Conservation (phyloP, 2,888 invertebrate species). For the Pandemis cinnamomeana region DNA sequence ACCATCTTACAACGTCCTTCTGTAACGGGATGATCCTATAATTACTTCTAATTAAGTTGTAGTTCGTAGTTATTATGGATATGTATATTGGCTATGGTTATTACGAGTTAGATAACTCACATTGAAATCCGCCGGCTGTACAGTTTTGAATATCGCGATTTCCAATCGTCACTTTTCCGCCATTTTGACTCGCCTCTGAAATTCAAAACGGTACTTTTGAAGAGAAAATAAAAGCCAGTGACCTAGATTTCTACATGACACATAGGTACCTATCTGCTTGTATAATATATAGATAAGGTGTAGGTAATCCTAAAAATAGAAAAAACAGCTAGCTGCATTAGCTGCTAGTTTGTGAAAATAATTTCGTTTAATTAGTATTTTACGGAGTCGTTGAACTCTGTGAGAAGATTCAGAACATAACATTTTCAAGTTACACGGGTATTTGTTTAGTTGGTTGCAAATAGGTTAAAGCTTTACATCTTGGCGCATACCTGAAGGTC, state of each 20-base stretch:
- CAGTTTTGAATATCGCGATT: conserved; percentile 69
- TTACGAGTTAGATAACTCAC: conserved; percentile 51
- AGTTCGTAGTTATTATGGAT: too few relatives aligned
- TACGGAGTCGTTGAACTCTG: conserved; percentile 16
- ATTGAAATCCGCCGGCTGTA: conserved; percentile 59
- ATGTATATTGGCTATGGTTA: not conserved
- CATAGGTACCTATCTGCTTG: not conserved
- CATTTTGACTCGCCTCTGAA: conserved; percentile 65
- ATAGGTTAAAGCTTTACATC: conserved; percentile 30
- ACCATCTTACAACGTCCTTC: conserved; percentile 25
- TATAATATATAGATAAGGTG: not conserved
- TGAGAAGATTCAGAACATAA: conserved; percentile 7
- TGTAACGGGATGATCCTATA: conserved; percentile 22
- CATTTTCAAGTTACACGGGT: not conserved
- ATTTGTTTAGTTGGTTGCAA: conserved; percentile 13
- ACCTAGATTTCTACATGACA: not conserved
- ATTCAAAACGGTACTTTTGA: conserved; percentile 39
- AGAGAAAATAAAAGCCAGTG: not conserved
- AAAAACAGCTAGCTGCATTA: not conserved
- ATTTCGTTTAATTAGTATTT: conserved; percentile 14
- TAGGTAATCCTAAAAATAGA: not conserved
- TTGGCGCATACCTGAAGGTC: conserved; percentile 37
- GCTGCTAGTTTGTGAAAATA: not conserved
- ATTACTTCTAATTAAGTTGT: not conserved
- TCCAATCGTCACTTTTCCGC: conserved; percentile 69